phyloP scores from a whole-genome alignment of 2,113 vertebrate genomes.

The Seriola dumerili region DNA sequence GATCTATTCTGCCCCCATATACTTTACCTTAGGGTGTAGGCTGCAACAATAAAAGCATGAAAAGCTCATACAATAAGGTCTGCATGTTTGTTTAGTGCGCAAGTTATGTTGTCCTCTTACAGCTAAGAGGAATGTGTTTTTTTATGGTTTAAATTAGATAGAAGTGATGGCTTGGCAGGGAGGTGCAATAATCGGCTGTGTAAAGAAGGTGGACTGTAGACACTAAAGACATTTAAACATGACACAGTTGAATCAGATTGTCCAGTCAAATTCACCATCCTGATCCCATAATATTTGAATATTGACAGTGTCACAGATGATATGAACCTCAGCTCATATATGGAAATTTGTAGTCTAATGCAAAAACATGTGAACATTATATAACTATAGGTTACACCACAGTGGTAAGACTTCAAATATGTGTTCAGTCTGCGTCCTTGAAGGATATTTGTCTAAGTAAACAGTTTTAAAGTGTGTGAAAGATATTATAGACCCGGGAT shows the following conservation, averaged over 20 bases:
- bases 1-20: not conserved
- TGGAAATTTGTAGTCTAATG: conserved; percentile 16
- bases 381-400: not conserved
- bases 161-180: not conserved
- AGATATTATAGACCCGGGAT: not conserved
- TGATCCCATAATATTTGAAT: conserved; percentile 64
- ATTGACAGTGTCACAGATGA: conserved; percentile 7
- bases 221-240: conserved; percentile 16
- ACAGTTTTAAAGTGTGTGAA: not conserved
- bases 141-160: not conserved
- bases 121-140: not conserved
- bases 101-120: not conserved
- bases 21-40: conserved; percentile 23
- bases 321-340: conserved; percentile 48
- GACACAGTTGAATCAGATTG: conserved; percentile 43
- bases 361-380: not conserved
- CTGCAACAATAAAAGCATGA: conserved; percentile 27
- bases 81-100: conserved; percentile 18
- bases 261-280: conserved; percentile 63
- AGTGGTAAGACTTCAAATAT: not conserved
- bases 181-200: not conserved
- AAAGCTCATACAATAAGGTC: conserved; percentile 1
- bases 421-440: not conserved
- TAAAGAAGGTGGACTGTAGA: not conserved
- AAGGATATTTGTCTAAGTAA: conserved; percentile 21